A percentile compares a stretch with the other conserved stretches of the same genome.
These are phyloP conservation scores for Scelioninae gen. 1 DNA, from an alignment of 2,888 invertebrate genomes.

Conservation along the genomic window DNA sequence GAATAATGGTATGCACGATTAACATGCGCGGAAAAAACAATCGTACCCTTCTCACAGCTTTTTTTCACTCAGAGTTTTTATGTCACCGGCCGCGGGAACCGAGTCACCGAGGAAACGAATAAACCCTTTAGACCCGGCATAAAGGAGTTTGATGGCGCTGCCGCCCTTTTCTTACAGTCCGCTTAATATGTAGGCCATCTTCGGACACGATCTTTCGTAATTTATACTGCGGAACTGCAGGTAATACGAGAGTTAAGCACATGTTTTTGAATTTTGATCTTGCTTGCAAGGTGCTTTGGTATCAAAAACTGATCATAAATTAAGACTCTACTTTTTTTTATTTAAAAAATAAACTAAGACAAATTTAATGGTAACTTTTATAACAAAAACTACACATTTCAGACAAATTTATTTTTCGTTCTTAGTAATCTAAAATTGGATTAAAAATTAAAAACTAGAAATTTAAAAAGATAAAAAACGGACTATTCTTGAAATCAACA, in stretches of 20 bases:
- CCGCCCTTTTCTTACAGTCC: conserved; percentile 80
- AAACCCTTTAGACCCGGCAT: conserved; percentile 61
- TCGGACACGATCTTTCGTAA: conserved; percentile 79
- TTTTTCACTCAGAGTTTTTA: conserved; percentile 50
- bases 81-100: conserved; percentile 64
- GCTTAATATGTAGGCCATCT: conserved; percentile 81
- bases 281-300: conserved; percentile 11
- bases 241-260: conserved; percentile 71
- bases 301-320: too few relatives aligned
- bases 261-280: conserved; percentile 21
- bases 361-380: too few relatives aligned
- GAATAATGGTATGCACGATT: conserved; percentile 47
- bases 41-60: conserved; percentile 69
- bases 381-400: too few relatives aligned
- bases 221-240: conserved; percentile 73
- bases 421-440: too few relatives aligned
- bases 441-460: too few relatives aligned
- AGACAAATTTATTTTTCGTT: too few relatives aligned
- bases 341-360: too few relatives aligned
- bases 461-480: too few relatives aligned
- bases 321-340: too few relatives aligned
- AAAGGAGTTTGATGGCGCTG: conserved; percentile 72
- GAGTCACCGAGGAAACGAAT: conserved; percentile 63
- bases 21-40: conserved; percentile 66
- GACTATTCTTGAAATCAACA: too few relatives aligned